Conservation (phyloP, 2,888 invertebrate genomes). For the Pristionchus japonicus region DNA sequence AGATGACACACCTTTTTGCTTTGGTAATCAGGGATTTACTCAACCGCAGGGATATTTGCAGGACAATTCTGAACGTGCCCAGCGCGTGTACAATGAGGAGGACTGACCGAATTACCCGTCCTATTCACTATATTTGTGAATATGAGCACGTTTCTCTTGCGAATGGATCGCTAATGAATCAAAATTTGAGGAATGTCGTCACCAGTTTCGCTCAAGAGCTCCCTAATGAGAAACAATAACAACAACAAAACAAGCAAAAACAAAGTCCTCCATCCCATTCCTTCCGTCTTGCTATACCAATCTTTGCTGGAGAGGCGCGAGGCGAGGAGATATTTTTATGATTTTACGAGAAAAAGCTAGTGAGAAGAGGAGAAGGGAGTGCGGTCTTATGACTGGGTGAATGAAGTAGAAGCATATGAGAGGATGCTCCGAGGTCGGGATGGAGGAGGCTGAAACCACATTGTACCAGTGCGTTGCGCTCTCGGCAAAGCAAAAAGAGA, state of each 20-base stretch:
- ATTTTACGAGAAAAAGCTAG: conserved; percentile 37
- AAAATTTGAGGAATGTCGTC: no score
- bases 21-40: not conserved
- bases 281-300: not conserved
- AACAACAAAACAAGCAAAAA: not conserved
- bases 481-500: no score
- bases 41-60: no score
- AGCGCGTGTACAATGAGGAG: no score
- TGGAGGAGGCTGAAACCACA: not conserved
- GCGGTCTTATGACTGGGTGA: conserved; percentile 3
- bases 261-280: not conserved
- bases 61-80: no score
- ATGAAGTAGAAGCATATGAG: not conserved
- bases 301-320: not conserved
- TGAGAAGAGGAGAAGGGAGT: not conserved
- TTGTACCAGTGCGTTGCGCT: no score
- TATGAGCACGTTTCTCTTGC: not conserved
- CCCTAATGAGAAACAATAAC: no score
- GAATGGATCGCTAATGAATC: not conserved
- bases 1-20: not conserved
- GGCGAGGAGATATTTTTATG: conserved; percentile 28
- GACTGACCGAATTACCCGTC: not conserved
- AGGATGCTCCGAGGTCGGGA: not conserved
- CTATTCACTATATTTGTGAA: not conserved
- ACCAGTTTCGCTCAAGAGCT: not conserved